These are phyloP conservation scores for Porites australiensis DNA, from an alignment of 64 coral and sea anemone species.

Conservation along the genomic window DNA sequence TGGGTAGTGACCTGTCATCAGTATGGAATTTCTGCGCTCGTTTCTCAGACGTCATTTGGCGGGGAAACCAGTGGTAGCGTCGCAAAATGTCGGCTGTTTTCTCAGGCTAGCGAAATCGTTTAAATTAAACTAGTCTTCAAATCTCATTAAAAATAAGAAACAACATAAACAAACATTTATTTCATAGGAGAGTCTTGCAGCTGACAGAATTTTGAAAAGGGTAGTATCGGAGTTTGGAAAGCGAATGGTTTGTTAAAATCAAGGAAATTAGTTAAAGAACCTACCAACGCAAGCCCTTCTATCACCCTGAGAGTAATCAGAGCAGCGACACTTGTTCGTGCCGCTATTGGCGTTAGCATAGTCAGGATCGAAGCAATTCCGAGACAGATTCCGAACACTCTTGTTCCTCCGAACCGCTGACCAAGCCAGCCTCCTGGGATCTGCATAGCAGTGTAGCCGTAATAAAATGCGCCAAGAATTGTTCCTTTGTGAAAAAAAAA, in stretches of 20 bases:
- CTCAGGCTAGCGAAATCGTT: too few relatives aligned
- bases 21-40: too few relatives aligned
- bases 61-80: too few relatives aligned
- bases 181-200: too few relatives aligned
- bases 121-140: too few relatives aligned
- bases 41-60: too few relatives aligned
- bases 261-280: background rate
- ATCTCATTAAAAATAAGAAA: too few relatives aligned
- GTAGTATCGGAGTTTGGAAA: too few relatives aligned
- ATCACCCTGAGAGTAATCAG: constrained; percentile 89
- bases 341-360: constrained; percentile 91
- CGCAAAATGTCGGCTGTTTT: too few relatives aligned
- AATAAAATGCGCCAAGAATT: constrained; percentile 96
- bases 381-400: constrained; percentile 91
- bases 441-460: constrained; percentile 97
- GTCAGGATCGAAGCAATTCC: constrained; percentile 95
- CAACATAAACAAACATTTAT: too few relatives aligned
- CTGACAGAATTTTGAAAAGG: too few relatives aligned
- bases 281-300: constrained; percentile 92
- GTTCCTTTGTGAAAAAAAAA: constrained; percentile 53
- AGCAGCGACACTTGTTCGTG: constrained; percentile 82
- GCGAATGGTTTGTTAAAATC: background rate
- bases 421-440: constrained; percentile 95
- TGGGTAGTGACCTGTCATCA: too few relatives aligned
- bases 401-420: constrained; percentile 90